Evolutionary conservation across 2,888 invertebrate species (phyloP).

Genomic region (Ceratothoa steindachneri): DNA sequence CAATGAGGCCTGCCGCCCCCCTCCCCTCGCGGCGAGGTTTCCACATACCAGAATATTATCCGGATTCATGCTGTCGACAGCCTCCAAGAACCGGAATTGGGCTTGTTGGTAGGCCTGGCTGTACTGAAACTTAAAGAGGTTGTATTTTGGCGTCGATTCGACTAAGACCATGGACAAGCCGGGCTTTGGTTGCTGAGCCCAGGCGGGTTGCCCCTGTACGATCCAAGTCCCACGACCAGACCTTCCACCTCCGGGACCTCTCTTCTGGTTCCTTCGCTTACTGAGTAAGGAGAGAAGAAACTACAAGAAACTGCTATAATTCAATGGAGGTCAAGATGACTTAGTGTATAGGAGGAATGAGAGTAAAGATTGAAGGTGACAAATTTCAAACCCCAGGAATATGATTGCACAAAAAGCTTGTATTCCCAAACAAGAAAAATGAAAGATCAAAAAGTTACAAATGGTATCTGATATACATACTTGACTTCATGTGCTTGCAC

Average conservation of each 20-base stretch:
- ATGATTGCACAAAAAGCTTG: no score
- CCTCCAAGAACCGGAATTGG: constrained; percentile 70
- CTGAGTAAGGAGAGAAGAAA: background rate
- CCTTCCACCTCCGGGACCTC: background rate
- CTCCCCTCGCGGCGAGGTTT: no score
- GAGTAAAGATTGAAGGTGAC: no score
- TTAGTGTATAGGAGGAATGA: no score
- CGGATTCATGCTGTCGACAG: constrained; percentile 73
- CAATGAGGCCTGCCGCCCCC: no score
- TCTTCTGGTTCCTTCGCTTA: constrained; percentile 4
- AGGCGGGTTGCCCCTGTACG: constrained; percentile 66
- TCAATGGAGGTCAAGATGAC: no score
- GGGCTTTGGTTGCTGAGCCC: constrained; percentile 71
- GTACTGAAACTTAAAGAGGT: constrained; percentile 71
- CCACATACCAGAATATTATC: constrained; percentile 68
- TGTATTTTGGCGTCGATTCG: constrained; percentile 58
- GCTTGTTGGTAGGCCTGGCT: constrained; percentile 67
- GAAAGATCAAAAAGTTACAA: background rate
- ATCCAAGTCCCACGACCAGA: constrained; percentile 42
- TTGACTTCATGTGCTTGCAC: constrained; percentile 60
- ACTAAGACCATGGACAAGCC: constrained; percentile 68
- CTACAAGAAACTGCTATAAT: no score
- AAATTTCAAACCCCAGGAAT: no score
- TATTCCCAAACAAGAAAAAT: background rate
- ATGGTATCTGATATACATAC: constrained; percentile 21